Evolutionary conservation across 2,888 invertebrate species (phyloP).

Genomic region (Fragum whitleyi): DNA sequence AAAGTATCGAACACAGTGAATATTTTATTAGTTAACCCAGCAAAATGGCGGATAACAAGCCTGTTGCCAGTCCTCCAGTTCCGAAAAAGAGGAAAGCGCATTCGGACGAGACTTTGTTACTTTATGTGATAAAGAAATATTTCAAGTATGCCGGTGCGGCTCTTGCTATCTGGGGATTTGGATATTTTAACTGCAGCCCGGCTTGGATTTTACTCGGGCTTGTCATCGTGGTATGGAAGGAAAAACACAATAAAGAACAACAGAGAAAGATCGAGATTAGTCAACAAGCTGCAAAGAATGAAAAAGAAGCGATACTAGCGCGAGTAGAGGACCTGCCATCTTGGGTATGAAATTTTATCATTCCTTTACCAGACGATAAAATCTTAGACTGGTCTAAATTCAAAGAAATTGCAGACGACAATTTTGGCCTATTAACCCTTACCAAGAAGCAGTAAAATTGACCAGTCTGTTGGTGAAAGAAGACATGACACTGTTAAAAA

Average conservation of each 20-base stretch:
- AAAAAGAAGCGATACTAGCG: conserved; percentile 94
- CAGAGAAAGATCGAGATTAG: conserved; percentile 91
- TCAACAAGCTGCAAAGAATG: conserved; percentile 87
- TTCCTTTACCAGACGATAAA: neutral
- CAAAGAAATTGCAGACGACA: too few relatives aligned
- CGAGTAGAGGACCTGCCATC: conserved; percentile 96
- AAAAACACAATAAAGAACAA: conserved; percentile 87
- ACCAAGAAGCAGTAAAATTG: neutral
- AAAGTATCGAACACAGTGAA: conserved; percentile 14
- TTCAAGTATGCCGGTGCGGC: conserved; percentile 82
- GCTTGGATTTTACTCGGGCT: conserved; percentile 95
- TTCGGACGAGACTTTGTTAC: conserved; percentile 76
- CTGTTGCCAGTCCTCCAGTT: conserved; percentile 39
- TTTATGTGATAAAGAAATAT: conserved; percentile 77
- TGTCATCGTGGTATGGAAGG: conserved; percentile 90
- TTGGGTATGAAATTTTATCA: conserved; percentile 89
- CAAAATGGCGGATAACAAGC: conserved; percentile 65
- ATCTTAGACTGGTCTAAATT: neutral
- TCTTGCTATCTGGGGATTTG: conserved; percentile 81
- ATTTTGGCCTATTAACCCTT: too few relatives aligned
- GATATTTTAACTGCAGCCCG: conserved; percentile 88
- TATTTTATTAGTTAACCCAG: conserved; percentile 12
- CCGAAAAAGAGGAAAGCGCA: conserved; percentile 63
- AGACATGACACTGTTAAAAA: too few relatives aligned
- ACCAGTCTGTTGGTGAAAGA: too few relatives aligned